These are phyloP conservation scores for Tenthredo scrophulariae DNA, from an alignment of 2,888 invertebrate species.

Conservation along the genomic window DNA sequence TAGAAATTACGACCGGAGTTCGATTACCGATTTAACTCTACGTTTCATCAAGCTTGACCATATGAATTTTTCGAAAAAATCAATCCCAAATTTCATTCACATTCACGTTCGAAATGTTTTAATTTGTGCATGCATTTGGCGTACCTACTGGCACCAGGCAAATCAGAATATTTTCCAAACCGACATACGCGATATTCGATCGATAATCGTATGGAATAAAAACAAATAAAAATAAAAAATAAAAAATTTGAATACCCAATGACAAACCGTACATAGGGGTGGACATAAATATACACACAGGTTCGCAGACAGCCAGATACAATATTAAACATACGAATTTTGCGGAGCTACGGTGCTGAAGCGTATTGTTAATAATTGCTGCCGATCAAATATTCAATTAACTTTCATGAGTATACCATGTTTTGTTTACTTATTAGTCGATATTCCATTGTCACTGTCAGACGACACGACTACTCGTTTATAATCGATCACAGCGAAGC, in stretches of 20 bases:
- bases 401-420: not conserved
- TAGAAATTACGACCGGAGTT: not conserved
- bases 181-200: conserved; percentile 1
- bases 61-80: not conserved
- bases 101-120: not conserved
- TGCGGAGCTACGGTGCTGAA: not conserved
- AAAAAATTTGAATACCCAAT: not conserved
- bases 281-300: not conserved
- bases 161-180: not conserved
- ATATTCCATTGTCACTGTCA: conserved; percentile 27
- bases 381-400: conserved; percentile 36
- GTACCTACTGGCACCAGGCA: not conserved
- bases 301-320: not conserved
- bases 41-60: not conserved
- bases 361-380: conserved; percentile 36
- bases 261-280: not conserved
- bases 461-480: not conserved
- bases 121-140: not conserved
- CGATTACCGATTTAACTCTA: not conserved
- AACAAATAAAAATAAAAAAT: not conserved
- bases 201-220: not conserved
- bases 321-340: conserved; percentile 20
- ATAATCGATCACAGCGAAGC: conserved; percentile 31
- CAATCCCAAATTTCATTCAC: not conserved
- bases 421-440: conserved; percentile 16